A percentile compares a stretch with the other conserved stretches of the same genome.
These are phyloP conservation scores for Pomacea maculata DNA, from an alignment of 1,140 invertebrate species.

Conservation along the genomic window DNA sequence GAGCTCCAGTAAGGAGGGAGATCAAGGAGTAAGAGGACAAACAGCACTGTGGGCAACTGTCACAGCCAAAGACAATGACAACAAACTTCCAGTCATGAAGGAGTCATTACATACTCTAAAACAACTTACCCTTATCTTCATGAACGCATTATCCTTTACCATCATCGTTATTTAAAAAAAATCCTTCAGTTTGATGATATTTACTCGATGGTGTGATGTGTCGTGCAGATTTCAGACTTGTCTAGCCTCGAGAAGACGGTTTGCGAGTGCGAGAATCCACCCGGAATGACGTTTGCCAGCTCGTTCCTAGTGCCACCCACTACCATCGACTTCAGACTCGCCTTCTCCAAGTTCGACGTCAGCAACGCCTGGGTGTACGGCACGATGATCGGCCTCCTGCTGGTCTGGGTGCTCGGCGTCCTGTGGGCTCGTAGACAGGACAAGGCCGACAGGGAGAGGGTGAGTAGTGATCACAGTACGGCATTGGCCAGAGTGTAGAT, in stretches of 20 bases:
- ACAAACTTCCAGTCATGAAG: too few species aligned
- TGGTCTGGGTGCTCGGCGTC: constrained; percentile 63
- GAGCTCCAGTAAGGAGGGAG: too few species aligned
- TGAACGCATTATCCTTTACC: not conserved
- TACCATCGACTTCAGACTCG: constrained; percentile 69
- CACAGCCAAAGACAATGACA: too few species aligned
- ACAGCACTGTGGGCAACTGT: not conserved
- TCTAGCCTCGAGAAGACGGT: constrained; percentile 23
- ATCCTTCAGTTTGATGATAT: too few species aligned
- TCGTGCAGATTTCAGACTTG: constrained; percentile 31
- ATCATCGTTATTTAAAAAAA: not conserved
- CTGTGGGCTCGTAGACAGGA: constrained; percentile 67
- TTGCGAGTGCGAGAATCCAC: constrained; percentile 31
- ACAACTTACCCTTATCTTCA: too few species aligned
- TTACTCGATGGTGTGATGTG: not conserved
- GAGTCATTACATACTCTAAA: too few species aligned
- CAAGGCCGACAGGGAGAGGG: constrained; percentile 54
- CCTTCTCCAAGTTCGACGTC: constrained; percentile 62
- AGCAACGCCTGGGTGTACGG: constrained; percentile 55
- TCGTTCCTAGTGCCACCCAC: constrained; percentile 68
- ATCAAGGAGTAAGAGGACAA: too few species aligned
- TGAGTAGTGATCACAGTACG: constrained; percentile 13
- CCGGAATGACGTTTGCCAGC: constrained; percentile 39
- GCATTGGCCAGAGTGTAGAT: not conserved
- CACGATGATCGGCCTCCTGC: constrained; percentile 65